Evolutionary conservation across 2,797 vertebrate genomes (phyloP).

Genomic region (Thamnophis elegans): DNA sequence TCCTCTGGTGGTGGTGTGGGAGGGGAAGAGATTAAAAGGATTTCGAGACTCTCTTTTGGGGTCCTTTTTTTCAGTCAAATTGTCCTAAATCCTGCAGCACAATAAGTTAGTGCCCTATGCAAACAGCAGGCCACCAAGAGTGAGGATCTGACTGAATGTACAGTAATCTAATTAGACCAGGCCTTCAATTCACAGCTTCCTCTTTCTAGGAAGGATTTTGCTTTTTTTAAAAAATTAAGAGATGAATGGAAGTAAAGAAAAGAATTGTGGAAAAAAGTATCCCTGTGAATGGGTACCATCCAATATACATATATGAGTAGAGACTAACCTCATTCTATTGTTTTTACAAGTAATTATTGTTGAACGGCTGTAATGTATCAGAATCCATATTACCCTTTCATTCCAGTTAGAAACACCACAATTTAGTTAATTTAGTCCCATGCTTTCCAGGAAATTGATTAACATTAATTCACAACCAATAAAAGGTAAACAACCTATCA

Average conservation of each 20-base stretch:
- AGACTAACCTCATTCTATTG: slow-evolving; percentile 5
- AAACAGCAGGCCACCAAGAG: slow-evolving; percentile 81
- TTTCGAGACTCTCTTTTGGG: slow-evolving; percentile 69
- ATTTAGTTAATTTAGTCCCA: slow-evolving; percentile 28
- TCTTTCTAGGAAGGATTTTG: slow-evolving; percentile 48
- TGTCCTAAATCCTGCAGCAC: slow-evolving; percentile 72
- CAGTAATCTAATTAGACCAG: slow-evolving; percentile 86
- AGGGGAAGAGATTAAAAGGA: slow-evolving; percentile 76
- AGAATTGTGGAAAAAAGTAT: not conserved
- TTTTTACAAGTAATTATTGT: not conserved
- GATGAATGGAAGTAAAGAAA: not conserved
- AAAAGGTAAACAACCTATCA: not conserved
- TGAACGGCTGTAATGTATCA: not conserved
- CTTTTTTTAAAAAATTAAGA: slow-evolving; percentile 67
- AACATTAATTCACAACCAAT: not conserved
- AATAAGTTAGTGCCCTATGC: slow-evolving; percentile 70
- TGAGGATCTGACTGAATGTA: slow-evolving; percentile 82
- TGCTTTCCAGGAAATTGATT: slow-evolving; percentile 25
- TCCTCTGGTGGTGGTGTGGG: slow-evolving; percentile 37
- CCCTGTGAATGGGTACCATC: not conserved
- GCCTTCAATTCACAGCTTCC: slow-evolving; percentile 70
- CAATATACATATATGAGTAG: not conserved
- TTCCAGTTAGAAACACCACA: not conserved
- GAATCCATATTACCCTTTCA: not conserved
- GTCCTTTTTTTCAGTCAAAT: slow-evolving; percentile 75